Evolutionary conservation across 1,140 invertebrate genomes (phyloP).

Genomic region (Hypothenemus hampei): DNA sequence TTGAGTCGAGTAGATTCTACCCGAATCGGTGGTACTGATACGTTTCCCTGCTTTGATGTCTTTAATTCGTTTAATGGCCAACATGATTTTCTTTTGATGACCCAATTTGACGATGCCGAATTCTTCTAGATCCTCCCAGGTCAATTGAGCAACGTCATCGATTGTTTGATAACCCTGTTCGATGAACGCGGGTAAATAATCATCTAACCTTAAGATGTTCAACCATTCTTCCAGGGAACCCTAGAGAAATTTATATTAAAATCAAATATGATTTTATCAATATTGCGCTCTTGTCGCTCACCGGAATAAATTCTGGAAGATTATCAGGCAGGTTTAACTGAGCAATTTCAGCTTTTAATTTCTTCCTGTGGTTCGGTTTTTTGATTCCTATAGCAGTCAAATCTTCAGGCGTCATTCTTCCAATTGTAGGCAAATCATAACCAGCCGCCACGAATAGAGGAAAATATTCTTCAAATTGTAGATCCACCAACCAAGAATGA

Average conservation of each 20-base stretch:
- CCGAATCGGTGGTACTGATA: conserved; percentile 55
- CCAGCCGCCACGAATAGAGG: conserved; percentile 90
- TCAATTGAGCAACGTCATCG: conserved; percentile 87
- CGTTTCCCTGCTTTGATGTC: conserved; percentile 85
- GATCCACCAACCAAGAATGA: conserved; percentile 87
- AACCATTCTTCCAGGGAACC: conserved; percentile 92
- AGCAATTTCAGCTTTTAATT: conserved; percentile 93
- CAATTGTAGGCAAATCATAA: conserved; percentile 96
- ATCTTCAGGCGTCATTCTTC: conserved; percentile 96
- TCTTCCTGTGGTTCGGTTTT: conserved; percentile 94
- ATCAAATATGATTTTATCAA: neutral
- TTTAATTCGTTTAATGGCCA: conserved; percentile 96
- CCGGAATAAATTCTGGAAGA: conserved; percentile 86
- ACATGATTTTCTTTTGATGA: conserved; percentile 96
- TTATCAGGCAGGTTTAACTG: conserved; percentile 92
- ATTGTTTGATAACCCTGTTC: conserved; percentile 92
- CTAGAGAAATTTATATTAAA: conserved; percentile 45
- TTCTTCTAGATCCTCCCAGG: conserved; percentile 99
- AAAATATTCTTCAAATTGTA: conserved; percentile 96
- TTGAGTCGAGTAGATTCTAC: conserved; percentile 53
- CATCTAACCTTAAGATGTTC: conserved; percentile 80
- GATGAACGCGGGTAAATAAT: conserved; percentile 82
- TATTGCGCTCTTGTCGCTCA: conserved; percentile 47
- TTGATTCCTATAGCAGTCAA: conserved; percentile 84
- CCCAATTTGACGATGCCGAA: conserved; percentile 93